phyloP scores from a whole-genome alignment of 2,888 invertebrate species.

The Petrophora chlorosata region DNA sequence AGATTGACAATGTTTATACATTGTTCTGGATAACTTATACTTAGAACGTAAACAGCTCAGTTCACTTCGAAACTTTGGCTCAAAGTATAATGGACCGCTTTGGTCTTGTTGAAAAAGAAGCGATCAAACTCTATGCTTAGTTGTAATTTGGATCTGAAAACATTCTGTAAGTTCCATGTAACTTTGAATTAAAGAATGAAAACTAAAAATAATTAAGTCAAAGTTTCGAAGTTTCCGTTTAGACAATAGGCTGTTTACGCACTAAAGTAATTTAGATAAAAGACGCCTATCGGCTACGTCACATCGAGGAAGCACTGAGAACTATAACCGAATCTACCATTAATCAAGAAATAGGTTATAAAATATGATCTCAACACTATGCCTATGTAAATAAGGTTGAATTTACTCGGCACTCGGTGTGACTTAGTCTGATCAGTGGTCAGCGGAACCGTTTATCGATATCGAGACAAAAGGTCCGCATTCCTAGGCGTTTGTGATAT shows the following conservation, averaged over 20 bases:
- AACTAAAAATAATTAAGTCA: constrained; percentile 8
- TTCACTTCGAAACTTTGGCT: constrained; percentile 25
- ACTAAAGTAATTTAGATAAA: constrained; percentile 27
- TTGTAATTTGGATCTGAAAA: too few relatives aligned
- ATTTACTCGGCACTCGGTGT: constrained; percentile 7
- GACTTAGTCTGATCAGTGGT: constrained; percentile 11
- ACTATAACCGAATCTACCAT: not conserved
- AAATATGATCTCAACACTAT: constrained; percentile 5
- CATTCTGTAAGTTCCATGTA: too few relatives aligned
- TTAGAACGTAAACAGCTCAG: constrained; percentile 59
- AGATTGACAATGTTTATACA: constrained; percentile 45
- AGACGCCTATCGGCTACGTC: constrained; percentile 18
- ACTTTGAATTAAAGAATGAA: too few relatives aligned
- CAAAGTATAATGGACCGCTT: too few relatives aligned
- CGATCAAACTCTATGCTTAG: too few relatives aligned
- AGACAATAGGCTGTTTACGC: constrained; percentile 17
- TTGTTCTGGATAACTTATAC: constrained; percentile 84
- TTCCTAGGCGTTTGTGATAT: constrained; percentile 72
- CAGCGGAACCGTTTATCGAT: constrained; percentile 20
- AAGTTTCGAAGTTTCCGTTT: constrained; percentile 19
- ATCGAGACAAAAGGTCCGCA: constrained; percentile 20
- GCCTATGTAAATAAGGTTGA: not conserved
- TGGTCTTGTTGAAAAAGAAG: too few relatives aligned
- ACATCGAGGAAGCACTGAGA: not conserved
- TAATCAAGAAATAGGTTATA: not conserved